phyloP scores from a whole-genome alignment of 2,113 vertebrate species.

The Grallaria varia region DNA sequence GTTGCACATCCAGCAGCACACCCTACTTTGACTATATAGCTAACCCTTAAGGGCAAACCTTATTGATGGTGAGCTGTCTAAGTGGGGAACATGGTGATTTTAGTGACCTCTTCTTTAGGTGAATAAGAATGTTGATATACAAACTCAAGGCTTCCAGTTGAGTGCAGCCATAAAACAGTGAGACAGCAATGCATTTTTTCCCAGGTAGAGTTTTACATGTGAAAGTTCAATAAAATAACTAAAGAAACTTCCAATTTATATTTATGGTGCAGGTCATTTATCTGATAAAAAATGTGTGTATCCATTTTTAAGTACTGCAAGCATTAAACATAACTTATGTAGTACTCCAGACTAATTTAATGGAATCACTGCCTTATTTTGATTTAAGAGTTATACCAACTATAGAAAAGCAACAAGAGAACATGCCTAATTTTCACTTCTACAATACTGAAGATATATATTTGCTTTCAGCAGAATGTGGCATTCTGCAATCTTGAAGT shows the following conservation, averaged over 20 bases:
- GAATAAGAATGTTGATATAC: neutral
- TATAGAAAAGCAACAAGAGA: neutral
- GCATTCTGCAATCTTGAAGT: neutral
- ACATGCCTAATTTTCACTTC: neutral
- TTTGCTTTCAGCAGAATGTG: neutral
- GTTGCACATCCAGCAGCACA: neutral
- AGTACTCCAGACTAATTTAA: neutral
- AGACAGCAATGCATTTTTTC: neutral
- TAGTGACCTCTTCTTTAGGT: neutral
- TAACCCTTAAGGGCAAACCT: neutral
- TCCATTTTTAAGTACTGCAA: neutral
- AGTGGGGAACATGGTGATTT: neutral
- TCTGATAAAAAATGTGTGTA: neutral
- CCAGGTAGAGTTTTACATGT: neutral
- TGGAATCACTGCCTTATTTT: neutral
- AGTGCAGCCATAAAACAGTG: neutral
- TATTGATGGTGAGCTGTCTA: neutral
- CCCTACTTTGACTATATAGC: neutral
- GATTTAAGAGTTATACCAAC: neutral
- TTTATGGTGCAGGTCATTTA: neutral
- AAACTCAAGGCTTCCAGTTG: neutral
- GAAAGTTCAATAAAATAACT: neutral
- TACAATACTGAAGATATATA: neutral
- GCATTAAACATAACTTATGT: neutral
- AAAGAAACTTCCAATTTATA: neutral